phyloP scores from a whole-genome alignment of 2,888 invertebrate genomes.

The Nephrocerus scutellatus region DNA sequence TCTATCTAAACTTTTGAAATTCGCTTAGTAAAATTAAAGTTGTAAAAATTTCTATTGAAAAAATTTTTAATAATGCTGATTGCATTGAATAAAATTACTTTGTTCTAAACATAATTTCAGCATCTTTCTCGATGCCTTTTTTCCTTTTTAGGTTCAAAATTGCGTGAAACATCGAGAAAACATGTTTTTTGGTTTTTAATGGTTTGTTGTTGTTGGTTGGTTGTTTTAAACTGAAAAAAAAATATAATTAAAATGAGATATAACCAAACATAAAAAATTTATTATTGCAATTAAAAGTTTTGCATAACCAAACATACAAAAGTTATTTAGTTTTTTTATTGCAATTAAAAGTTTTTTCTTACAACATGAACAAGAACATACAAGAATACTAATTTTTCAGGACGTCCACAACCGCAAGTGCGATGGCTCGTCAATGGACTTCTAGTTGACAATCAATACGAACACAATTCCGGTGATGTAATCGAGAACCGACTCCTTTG shows the following conservation, averaged over 20 bases:
- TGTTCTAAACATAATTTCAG: background rate
- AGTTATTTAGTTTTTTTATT: too few species aligned
- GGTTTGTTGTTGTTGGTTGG: constrained; percentile 8
- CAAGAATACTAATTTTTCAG: constrained; percentile 44
- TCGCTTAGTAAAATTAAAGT: too few species aligned
- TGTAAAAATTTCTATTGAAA: background rate
- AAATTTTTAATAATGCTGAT: background rate
- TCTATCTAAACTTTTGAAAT: too few species aligned
- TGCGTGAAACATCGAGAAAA: constrained; percentile 11
- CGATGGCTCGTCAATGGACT: constrained; percentile 78
- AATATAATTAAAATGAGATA: too few species aligned
- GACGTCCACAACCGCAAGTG: constrained; percentile 73
- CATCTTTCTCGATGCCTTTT: constrained; percentile 6
- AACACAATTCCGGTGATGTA: constrained; percentile 77
- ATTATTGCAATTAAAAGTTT: too few species aligned
- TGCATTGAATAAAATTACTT: background rate
- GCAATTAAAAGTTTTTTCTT: too few species aligned
- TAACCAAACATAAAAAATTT: too few species aligned
- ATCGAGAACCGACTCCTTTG: constrained; percentile 75
- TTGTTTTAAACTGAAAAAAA: too few species aligned
- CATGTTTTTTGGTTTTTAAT: constrained; percentile 13
- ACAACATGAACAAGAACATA: constrained; percentile 10
- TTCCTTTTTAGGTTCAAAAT: constrained; percentile 19
- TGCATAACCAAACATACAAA: too few species aligned
- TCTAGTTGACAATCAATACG: constrained; percentile 72